Evolutionary conservation across 1,140 invertebrate genomes (phyloP), one percentile per base, ranked within the genome.

Genomic region (Ganaspis sp.): DNA sequence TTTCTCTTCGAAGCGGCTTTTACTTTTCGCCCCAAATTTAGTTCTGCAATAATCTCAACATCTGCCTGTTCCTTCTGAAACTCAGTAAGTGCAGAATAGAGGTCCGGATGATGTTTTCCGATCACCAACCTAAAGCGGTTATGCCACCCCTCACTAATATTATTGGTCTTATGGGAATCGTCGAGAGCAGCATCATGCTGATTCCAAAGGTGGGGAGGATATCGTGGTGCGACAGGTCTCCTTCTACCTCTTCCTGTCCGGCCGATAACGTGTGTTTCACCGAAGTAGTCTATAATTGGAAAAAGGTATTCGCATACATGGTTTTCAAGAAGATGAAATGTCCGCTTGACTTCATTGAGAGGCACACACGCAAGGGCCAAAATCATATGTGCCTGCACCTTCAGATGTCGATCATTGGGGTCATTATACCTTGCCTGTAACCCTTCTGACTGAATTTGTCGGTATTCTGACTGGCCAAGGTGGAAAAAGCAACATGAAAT

Each of bases 61-160:
- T 83, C 80, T 0, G 76, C 76, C 23, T 72, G 45, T 34, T 69
- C 74, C 75, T 84, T 82, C 29, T 64, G 78, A 29, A 70, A 58
- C 15, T 21, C 34, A 38, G 23, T 58, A 69, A 73, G 53, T 19
- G 15, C 76, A 69, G 23, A 58, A 45, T 26, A 49, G 11, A 53
- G 23, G 23, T 73, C 40, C 1, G 40, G 72, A 53, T 73, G 45
- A 29, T 73, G 72, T 19, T 73, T 54, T 5, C n/a, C 49, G 11
- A 72, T n/a, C 4, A 72, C 17, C 3, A 72, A 4, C 34, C n/a
- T 19, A 9, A 72, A 45, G 15, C 70, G 15, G 70, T 72, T 72
- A n/a, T 45, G 70, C 70, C 70, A 72, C 1, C 70, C 70, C 19
- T 72, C 40, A 45, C 70, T 72, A 8, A 72, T 21, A 17, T 72